Evolutionary conservation across 2,113 vertebrate species (phyloP).

Genomic region (Nothocercus julius): DNA sequence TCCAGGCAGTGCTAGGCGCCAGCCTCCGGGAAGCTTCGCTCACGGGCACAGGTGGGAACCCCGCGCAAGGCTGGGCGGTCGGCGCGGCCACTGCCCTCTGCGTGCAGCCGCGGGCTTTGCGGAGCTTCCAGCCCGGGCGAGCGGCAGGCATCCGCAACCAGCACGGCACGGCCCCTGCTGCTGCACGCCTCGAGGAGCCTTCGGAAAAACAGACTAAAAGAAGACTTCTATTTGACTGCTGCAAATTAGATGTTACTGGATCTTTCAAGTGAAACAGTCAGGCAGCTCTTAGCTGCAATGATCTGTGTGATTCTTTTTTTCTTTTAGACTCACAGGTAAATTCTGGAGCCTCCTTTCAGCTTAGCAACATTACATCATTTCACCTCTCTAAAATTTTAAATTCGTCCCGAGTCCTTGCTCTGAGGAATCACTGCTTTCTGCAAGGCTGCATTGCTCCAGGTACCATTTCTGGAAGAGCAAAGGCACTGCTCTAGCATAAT

Average conservation of each 20-base stretch:
- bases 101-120: neutral
- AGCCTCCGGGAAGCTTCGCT: neutral
- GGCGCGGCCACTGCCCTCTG: neutral
- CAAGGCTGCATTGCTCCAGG: neutral
- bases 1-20: neutral
- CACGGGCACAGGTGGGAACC: neutral
- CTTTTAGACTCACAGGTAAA: neutral
- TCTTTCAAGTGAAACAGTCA: neutral
- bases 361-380: neutral
- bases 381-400: neutral
- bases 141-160: neutral
- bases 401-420: neutral
- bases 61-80: rapidly evolving
- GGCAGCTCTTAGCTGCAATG: neutral
- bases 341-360: neutral
- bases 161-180: neutral
- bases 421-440: neutral
- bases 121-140: neutral
- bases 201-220: neutral
- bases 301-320: neutral
- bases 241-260: neutral
- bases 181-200: neutral
- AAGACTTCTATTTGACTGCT: neutral
- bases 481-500: neutral
- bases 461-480: neutral